Percentiles rank a stretch among this genome's conserved stretches.
Evolutionary conservation across 2,113 vertebrate genomes (phyloP).

Genomic region (Pristiophorus japonicus): DNA sequence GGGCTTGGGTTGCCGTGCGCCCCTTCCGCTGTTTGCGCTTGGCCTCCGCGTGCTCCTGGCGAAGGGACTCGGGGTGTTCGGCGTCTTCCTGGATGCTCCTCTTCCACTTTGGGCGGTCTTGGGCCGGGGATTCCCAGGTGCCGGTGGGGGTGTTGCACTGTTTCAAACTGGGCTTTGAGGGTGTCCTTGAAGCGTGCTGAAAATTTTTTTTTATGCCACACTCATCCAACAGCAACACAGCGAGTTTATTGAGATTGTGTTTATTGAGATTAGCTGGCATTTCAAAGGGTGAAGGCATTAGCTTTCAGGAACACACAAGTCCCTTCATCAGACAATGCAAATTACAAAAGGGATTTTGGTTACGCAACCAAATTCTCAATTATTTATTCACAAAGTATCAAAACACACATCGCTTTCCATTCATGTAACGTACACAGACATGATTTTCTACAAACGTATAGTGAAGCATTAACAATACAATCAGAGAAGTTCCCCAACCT

Average conservation of each 20-base stretch:
- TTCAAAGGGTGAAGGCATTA: neutral
- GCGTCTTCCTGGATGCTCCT: too few species aligned
- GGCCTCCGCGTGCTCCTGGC: too few species aligned
- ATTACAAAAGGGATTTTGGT: neutral
- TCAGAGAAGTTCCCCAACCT: neutral
- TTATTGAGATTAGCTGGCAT: neutral
- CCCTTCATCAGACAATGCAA: neutral
- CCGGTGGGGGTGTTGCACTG: too few species aligned
- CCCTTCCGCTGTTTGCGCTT: too few species aligned
- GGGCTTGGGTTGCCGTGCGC: too few species aligned
- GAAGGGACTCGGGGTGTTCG: too few species aligned
- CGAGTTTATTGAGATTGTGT: neutral
- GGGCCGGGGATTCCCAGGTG: too few species aligned
- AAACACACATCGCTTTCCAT: neutral
- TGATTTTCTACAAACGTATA: neutral
- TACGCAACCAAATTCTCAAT: neutral
- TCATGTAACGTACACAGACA: neutral
- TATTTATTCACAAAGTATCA: neutral
- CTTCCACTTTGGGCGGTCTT: too few species aligned
- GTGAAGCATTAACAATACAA: neutral
- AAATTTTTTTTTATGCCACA: too few species aligned
- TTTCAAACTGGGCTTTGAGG: too few species aligned
- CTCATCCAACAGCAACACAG: too few species aligned
- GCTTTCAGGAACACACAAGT: neutral
- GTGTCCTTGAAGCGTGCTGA: too few species aligned